Evolutionary conservation across 2,888 invertebrate species (phyloP).

Genomic region (Leptinotarsa tumamoca): DNA sequence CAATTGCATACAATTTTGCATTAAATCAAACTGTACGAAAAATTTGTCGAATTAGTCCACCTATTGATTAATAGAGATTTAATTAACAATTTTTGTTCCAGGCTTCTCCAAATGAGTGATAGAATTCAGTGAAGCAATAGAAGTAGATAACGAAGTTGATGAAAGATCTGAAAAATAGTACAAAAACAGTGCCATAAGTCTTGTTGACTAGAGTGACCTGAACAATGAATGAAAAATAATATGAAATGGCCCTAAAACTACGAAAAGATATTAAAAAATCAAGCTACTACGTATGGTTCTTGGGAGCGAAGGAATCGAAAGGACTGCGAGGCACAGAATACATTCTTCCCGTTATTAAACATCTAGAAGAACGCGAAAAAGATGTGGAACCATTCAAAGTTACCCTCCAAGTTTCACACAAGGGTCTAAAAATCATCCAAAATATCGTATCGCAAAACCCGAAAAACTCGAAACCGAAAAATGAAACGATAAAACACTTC

Average conservation of each 20-base stretch:
- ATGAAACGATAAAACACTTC: constrained; percentile 88
- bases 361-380: constrained; percentile 85
- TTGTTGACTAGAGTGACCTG: background rate
- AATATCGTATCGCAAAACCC: constrained; percentile 66
- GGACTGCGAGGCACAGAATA: constrained; percentile 88
- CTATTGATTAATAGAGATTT: background rate
- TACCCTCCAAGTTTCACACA: constrained; percentile 90
- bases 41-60: too few species aligned
- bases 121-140: background rate
- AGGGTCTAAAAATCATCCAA: constrained; percentile 95
- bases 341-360: constrained; percentile 86
- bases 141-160: background rate
- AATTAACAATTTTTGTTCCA: background rate
- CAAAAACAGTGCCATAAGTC: constrained; percentile 38
- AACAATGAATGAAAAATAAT: constrained; percentile 57
- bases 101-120: background rate
- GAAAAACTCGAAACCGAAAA: constrained; percentile 64
- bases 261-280: constrained; percentile 92
- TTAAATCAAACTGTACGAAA: too few species aligned
- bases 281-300: constrained; percentile 92
- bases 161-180: background rate
- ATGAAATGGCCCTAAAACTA: constrained; percentile 79
- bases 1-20: too few species aligned
- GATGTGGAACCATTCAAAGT: constrained; percentile 91
- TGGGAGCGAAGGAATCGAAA: constrained; percentile 95